Conservation (phyloP, 2,113 vertebrate species). For the Catharus fuscescens region DNA sequence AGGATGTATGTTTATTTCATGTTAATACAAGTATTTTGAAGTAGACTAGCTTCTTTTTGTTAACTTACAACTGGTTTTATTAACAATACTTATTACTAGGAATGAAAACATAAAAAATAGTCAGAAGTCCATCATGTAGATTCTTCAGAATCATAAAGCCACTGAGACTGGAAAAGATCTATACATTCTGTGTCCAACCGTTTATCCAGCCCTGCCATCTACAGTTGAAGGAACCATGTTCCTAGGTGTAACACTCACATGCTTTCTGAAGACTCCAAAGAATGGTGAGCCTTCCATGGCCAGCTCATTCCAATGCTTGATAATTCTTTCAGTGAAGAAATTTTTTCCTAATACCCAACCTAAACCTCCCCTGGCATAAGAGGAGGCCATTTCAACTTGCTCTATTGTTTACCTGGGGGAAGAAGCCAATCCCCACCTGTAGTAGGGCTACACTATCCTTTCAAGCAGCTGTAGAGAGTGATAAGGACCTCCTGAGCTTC, state of each 20-base stretch:
- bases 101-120: background rate
- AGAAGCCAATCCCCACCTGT: background rate
- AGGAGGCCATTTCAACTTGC: background rate
- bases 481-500: background rate
- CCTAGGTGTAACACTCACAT: background rate
- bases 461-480: too few species aligned
- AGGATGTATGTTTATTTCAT: background rate
- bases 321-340: background rate
- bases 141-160: background rate
- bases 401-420: background rate
- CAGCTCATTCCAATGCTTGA: background rate
- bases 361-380: background rate
- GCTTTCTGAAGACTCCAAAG: background rate
- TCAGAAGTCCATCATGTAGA: background rate
- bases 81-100: background rate
- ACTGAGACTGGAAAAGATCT: background rate
- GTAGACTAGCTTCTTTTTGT: background rate
- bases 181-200: background rate
- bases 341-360: background rate
- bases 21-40: background rate
- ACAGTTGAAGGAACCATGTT: background rate
- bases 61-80: background rate
- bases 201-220: background rate
- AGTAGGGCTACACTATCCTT: background rate
- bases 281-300: background rate